These are phyloP conservation scores for Malaclemys terrapin DNA, from an alignment of 2,113 vertebrate species.

Conservation along the genomic window DNA sequence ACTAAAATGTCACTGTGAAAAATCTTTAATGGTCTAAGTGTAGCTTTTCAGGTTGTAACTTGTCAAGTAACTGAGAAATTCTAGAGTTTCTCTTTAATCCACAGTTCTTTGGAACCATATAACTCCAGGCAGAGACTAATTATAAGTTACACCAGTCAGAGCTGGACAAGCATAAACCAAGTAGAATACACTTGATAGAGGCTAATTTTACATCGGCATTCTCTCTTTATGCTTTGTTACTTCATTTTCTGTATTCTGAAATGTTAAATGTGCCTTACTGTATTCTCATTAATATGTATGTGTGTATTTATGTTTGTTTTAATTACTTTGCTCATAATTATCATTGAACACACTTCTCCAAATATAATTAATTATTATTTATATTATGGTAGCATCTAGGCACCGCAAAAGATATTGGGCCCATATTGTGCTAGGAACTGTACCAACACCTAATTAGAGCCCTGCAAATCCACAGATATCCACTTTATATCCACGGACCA, in stretches of 20 bases:
- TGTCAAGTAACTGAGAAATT: slow-evolving; percentile 96
- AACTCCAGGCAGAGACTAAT: slow-evolving; percentile 93
- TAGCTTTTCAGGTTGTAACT: slow-evolving; percentile 98
- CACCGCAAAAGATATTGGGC: neutral
- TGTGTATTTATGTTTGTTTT: neutral
- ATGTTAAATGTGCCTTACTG: neutral
- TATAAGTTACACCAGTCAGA: slow-evolving; percentile 92
- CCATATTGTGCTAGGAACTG: neutral
- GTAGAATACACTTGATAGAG: slow-evolving; percentile 86
- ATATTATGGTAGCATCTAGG: neutral
- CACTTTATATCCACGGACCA: too few relatives aligned
- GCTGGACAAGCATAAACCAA: slow-evolving; percentile 84
- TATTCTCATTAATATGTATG: neutral
- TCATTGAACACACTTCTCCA: neutral
- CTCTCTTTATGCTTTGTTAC: slow-evolving; percentile 52
- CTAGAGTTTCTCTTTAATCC: slow-evolving; percentile 89
- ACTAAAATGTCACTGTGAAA: slow-evolving; percentile 98
- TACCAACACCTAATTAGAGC: neutral
- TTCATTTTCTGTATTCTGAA: slow-evolving; percentile 37
- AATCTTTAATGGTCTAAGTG: slow-evolving; percentile 99
- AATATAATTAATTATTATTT: slow-evolving; percentile 8
- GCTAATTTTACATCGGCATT: slow-evolving; percentile 72
- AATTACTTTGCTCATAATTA: slow-evolving; percentile 27
- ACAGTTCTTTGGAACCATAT: slow-evolving; percentile 84
- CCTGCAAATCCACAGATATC: too few relatives aligned